Evolutionary conservation across 1,140 invertebrate species (phyloP).

Genomic region (Plectrocnemia conspersa): DNA sequence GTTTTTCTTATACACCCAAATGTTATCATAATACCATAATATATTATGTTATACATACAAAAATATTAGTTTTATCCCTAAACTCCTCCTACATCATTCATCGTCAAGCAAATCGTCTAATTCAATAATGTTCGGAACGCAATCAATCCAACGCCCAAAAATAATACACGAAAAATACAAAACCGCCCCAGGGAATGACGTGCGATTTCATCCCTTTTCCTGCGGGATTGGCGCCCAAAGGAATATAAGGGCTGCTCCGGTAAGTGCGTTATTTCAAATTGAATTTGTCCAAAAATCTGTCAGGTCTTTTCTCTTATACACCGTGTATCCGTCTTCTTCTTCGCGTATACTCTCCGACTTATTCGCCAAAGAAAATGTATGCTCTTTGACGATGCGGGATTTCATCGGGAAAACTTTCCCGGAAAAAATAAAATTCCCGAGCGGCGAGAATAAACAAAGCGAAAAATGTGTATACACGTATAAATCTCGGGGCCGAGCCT

Average conservation of each 20-base stretch:
- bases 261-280: conserved; percentile 8
- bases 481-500: too few species aligned
- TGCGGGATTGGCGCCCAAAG: not conserved
- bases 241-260: conserved; percentile 1
- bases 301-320: not conserved
- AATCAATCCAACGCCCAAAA: conserved; percentile 6
- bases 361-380: not conserved
- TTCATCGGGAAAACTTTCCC: conserved; percentile 1
- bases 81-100: too few species aligned
- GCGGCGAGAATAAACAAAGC: too few species aligned
- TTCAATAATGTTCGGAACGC: conserved; percentile 2
- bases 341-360: not conserved
- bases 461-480: too few species aligned
- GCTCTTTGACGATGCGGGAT: not conserved
- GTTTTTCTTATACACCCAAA: too few species aligned
- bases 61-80: too few species aligned
- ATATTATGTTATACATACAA: too few species aligned
- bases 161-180: not conserved
- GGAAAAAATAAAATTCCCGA: too few species aligned
- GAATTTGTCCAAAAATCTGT: conserved; percentile 11
- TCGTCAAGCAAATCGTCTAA: conserved; percentile 7
- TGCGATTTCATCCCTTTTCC: not conserved
- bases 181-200: not conserved
- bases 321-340: not conserved
- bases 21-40: too few species aligned